phyloP scores from a whole-genome alignment of 2,888 invertebrate genomes.

The Tipula lateralis region DNA sequence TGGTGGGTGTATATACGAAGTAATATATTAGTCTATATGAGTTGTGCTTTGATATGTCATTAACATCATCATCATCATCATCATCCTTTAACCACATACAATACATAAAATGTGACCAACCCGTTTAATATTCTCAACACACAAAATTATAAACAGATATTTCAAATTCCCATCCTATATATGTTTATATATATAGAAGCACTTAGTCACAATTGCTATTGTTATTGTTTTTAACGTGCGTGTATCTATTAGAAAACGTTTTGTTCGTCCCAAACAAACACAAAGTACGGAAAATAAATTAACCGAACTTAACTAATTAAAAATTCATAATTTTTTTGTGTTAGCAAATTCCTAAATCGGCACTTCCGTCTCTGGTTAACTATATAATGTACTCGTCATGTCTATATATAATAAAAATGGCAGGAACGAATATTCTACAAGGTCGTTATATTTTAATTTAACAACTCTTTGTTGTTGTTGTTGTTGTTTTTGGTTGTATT shows the following conservation, averaged over 20 bases:
- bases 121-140: background rate
- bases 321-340: background rate
- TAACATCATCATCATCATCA: background rate
- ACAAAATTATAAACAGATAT: background rate
- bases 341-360: background rate
- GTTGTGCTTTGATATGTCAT: background rate
- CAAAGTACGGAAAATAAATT: background rate
- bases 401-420: background rate
- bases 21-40: background rate
- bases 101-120: background rate
- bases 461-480: background rate
- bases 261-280: background rate
- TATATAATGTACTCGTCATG: background rate
- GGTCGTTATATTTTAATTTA: background rate
- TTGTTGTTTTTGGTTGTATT: background rate
- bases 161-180: background rate
- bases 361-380: background rate
- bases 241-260: background rate
- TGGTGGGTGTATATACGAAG: background rate
- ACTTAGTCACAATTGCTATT: background rate
- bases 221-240: background rate
- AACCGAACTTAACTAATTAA: background rate
- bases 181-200: too few relatives aligned
- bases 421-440: background rate
- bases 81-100: background rate